Evolutionary conservation across 2,888 invertebrate genomes (phyloP).

Genomic region (Hyposoter didymator): DNA sequence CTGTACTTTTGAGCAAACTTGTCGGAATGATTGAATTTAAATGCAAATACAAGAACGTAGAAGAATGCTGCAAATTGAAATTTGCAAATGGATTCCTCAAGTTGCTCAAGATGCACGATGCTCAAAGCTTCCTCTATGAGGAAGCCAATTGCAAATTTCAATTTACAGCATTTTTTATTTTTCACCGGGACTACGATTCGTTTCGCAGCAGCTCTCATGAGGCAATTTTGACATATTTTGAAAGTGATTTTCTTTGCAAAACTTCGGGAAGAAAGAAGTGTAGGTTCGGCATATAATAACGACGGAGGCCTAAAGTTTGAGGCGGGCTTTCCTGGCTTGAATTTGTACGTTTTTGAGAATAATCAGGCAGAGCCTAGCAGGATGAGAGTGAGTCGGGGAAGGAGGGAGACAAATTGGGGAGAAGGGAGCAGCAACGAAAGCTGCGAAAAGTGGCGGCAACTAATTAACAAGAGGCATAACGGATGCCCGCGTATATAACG

Average conservation of each 20-base stretch:
- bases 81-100: too few relatives aligned
- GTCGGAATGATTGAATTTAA: too few relatives aligned
- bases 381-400: neutral
- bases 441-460: slow-evolving; percentile 70
- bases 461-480: slow-evolving; percentile 76
- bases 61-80: too few relatives aligned
- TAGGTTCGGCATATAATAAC: neutral
- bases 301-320: neutral
- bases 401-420: slow-evolving; percentile 17
- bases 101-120: too few relatives aligned
- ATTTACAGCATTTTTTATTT: too few relatives aligned
- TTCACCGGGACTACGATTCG: neutral
- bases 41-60: too few relatives aligned
- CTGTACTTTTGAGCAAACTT: too few relatives aligned
- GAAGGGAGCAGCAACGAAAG: slow-evolving; percentile 40
- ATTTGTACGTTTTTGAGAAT: slow-evolving; percentile 70
- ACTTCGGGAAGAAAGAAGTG: neutral
- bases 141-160: too few relatives aligned
- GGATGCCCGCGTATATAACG: slow-evolving; percentile 62
- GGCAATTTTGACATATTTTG: neutral
- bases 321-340: slow-evolving; percentile 10
- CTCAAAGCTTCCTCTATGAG: too few relatives aligned
- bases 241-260: neutral
- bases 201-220: neutral
- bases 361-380: slow-evolving; percentile 64